phyloP scores from a whole-genome alignment of 2,888 invertebrate species.

The Microplitis manilae region DNA sequence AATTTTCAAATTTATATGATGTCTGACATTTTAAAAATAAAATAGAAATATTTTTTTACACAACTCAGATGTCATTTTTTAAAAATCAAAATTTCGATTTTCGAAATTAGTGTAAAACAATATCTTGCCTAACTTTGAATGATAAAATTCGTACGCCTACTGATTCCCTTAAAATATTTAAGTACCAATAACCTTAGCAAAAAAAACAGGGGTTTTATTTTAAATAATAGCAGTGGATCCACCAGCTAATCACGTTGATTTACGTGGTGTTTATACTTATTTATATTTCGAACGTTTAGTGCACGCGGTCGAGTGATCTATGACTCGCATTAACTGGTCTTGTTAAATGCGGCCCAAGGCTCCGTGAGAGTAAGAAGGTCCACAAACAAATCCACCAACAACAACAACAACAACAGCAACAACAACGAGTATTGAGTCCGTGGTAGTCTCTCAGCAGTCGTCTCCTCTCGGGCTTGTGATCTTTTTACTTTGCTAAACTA shows the following conservation, averaged over 20 bases:
- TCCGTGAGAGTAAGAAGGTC: slow-evolving; percentile 46
- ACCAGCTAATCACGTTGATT: slow-evolving; percentile 65
- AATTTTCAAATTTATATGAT: no score
- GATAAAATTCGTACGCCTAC: no score
- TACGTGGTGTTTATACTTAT: slow-evolving; percentile 70
- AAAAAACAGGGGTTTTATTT: neutral
- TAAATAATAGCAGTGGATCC: slow-evolving; percentile 47
- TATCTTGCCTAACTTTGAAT: no score
- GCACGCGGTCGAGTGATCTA: slow-evolving; percentile 68
- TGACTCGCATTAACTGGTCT: slow-evolving; percentile 69
- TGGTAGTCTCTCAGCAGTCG: neutral
- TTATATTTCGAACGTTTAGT: slow-evolving; percentile 69
- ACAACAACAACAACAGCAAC: no score
- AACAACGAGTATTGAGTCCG: slow-evolving; percentile 32
- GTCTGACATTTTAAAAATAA: no score
- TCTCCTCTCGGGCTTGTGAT: slow-evolving; percentile 44
- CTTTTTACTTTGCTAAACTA: slow-evolving; percentile 48
- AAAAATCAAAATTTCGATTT: no score
- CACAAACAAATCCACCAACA: slow-evolving; percentile 17
- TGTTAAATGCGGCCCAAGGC: slow-evolving; percentile 69
- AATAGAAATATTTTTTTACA: no score
- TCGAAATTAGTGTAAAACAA: no score
- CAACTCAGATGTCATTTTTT: no score
- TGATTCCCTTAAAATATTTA: neutral
- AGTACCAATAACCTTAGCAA: neutral